These are phyloP conservation scores for Andrena minutula DNA, from an alignment of 2,888 invertebrate genomes.

Conservation along the genomic window DNA sequence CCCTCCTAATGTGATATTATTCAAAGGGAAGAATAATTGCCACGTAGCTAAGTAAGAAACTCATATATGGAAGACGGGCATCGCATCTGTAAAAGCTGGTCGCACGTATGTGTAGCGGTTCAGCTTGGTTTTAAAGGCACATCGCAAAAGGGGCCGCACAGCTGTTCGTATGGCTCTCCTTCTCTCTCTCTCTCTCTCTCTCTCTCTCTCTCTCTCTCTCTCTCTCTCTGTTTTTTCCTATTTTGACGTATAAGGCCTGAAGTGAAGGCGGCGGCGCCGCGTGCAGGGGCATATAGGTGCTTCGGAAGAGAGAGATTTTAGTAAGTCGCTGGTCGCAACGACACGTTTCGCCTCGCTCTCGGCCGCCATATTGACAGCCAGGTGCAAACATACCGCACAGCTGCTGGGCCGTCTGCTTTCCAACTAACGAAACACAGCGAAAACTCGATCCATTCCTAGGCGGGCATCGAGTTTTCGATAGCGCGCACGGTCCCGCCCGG, in stretches of 20 bases:
- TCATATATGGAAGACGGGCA: neutral
- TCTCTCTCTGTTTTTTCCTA: constrained; percentile 18
- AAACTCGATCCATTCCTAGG: constrained; percentile 66
- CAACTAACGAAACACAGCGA: constrained; percentile 56
- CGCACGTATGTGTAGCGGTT: constrained; percentile 23
- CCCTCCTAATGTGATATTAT: too few relatives aligned
- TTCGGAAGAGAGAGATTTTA: constrained; percentile 55
- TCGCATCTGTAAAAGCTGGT: constrained; percentile 48
- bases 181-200: constrained; percentile 7
- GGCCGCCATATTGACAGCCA: constrained; percentile 53
- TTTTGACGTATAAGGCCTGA: constrained; percentile 70
- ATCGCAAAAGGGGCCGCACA: constrained; percentile 73
- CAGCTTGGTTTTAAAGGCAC: constrained; percentile 68
- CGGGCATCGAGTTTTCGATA: constrained; percentile 37
- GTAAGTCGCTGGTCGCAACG: constrained; percentile 42
- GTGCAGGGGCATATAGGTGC: constrained; percentile 31
- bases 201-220: constrained; percentile 1
- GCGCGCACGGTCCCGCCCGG: neutral
- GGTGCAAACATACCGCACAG: constrained; percentile 65
- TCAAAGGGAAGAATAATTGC: too few relatives aligned
- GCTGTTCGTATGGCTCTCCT: constrained; percentile 62
- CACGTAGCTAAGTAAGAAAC: neutral
- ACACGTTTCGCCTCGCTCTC: constrained; percentile 23
- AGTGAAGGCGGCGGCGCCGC: constrained; percentile 39
- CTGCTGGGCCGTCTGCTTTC: constrained; percentile 64